A percentile compares a stretch with the other conserved stretches of the same genome.
Conservation (phyloP, 2,888 invertebrate genomes). For the Nemotelus nigrinus region DNA sequence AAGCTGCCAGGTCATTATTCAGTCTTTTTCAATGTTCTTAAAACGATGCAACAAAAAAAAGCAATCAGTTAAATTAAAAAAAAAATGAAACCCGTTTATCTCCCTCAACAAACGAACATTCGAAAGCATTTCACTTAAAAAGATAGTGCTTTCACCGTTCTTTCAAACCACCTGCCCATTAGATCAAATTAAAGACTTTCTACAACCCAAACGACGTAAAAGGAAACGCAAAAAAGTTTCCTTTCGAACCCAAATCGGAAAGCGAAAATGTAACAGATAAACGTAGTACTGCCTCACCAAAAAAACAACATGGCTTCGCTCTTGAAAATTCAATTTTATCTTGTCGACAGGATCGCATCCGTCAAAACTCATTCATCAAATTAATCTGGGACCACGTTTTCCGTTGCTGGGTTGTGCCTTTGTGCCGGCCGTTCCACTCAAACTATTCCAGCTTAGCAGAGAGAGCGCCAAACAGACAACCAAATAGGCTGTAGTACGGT, state of each 20-base stretch:
- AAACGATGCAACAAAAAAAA: too few relatives aligned
- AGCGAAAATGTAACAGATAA: too few relatives aligned
- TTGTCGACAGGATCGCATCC: slow-evolving; percentile 4
- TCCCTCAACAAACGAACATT: too few relatives aligned
- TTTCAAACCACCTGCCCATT: background rate
- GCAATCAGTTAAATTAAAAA: too few relatives aligned
- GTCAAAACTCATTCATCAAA: slow-evolving; percentile 24
- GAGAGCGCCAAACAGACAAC: background rate
- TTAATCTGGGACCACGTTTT: slow-evolving; percentile 6
- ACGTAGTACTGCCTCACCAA: too few relatives aligned
- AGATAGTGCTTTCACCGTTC: too few relatives aligned
- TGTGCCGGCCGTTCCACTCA: background rate
- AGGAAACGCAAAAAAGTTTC: background rate
- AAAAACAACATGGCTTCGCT: background rate
- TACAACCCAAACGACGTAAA: background rate
- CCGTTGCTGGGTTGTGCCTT: background rate
- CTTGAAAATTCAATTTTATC: slow-evolving; percentile 24
- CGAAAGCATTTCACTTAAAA: too few relatives aligned
- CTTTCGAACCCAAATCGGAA: too few relatives aligned
- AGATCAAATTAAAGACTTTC: background rate
- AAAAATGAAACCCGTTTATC: too few relatives aligned
- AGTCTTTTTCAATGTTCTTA: too few relatives aligned
- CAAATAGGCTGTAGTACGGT: too few relatives aligned
- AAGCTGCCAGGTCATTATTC: too few relatives aligned
- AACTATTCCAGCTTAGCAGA: background rate